Evolutionary conservation across 2,113 vertebrate genomes (phyloP), one percentile per base, ranked within the genome.

Genomic region (Gorilla gorilla): DNA sequence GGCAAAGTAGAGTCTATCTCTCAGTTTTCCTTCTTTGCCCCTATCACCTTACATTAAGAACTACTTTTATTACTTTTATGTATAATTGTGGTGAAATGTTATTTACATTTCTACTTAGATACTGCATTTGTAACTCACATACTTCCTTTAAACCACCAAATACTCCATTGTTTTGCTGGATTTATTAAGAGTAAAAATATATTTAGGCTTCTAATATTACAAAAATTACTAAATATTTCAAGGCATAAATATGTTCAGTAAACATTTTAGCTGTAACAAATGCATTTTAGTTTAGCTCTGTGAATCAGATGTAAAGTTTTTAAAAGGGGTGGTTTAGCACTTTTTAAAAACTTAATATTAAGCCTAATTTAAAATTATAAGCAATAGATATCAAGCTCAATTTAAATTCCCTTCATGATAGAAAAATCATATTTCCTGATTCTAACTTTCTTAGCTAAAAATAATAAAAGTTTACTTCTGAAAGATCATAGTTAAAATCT

Each of bases 401-500:
- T 72, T 94, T 91, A 94, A 92, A 96, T 92, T 92, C 95, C 25
- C 40, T 75, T 96, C 57, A 72, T 78, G 79, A 96, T 48, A 93
- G 72, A 93, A 96, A 97, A 94, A 91, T 80, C 40, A 59, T 68
- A 95, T 61, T 95, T 80, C 35, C 61, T 52, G 43, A 83, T 90
- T 96, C 93, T 52, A 79, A 70, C 89, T 94, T 92, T 72, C 72
- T 94, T 64, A 91, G 55, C 70, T 93, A 88, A 97, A 94, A 90
- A 91, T 84, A 93, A 95, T 59, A 84, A 96, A 96, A 90, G 78
- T 94, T 97, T 82, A 88, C 84, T 96, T 96, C 87, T 72, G 70
- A 96, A 93, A 93, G 87, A 94, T 93, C 88, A 86, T 38, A 73
- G 85, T 94, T 94, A 95, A 97, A 97, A 96, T 93, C 95, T 97